Evolutionary conservation across 2,888 invertebrate species (phyloP), one percentile per base, ranked within the genome.

Genomic region (Eugnorisma glareosa): DNA sequence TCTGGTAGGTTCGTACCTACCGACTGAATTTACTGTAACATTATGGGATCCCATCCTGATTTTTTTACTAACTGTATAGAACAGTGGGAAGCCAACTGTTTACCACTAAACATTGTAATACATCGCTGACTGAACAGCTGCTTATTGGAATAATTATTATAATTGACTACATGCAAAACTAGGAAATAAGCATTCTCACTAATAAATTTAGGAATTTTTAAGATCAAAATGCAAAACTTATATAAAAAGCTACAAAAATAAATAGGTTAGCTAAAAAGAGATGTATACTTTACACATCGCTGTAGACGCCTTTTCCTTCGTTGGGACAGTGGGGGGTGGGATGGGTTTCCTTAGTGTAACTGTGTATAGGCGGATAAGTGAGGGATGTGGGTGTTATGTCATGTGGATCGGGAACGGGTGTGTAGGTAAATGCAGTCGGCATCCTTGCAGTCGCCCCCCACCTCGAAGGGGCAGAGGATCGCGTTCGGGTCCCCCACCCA

Each of bases 381-480:
- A 75, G 75, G 75, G 81, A 79, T 86, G 84, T 84, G 57, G 86
- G 88, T 89, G 83, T 76, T 83, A 87, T 93, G 95, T 96, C 93
- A 95, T 90, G 93, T 93, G 80, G 91, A 85, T 63, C 88, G 92
- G 86, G 89, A 84, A 86, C 94, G 93, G 67, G 95, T 95, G 87
- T 97, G 97, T 76, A 96, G 93, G 93, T 94, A 96, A 94, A 94
- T 95, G 96, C 97, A 97, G 88, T 95, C 95, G 59, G 94, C 85
- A 87, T 97, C 97, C 91, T 96, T 96, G 96, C 97, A 97, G 89
- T 93, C 94, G 82, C 97, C 97, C 86, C 94, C 94, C 64, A 97
- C 94, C 87, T 96, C 97, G 92, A 95, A 97, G 66, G 96, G 97
- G 88, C 97, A 97, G 81, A 97, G 94, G 79, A 97, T 95, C 54